A percentile compares a stretch with the other conserved stretches of the same genome.
Conservation (phyloP, 2,113 vertebrate genomes). For the Gyps fulvus region DNA sequence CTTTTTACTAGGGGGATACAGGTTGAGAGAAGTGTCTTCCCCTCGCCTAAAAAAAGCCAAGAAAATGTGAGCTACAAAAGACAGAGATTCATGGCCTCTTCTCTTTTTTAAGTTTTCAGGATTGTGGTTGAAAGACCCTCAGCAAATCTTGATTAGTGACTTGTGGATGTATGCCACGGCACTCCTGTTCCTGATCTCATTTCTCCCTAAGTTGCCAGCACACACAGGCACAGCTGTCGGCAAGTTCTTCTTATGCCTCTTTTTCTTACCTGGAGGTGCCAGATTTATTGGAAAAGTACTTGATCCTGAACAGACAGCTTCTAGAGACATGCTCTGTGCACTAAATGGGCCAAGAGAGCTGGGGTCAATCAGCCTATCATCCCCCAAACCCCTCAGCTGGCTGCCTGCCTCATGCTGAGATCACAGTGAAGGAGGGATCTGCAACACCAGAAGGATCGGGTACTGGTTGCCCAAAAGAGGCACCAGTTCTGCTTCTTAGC, state of each 20-base stretch:
- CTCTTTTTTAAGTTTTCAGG: background rate
- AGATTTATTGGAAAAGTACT: background rate
- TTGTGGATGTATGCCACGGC: background rate
- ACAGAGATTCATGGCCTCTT: background rate
- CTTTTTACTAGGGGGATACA: background rate
- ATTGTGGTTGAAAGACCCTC: background rate
- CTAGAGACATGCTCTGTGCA: background rate
- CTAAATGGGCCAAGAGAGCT: background rate
- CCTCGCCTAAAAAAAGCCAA: background rate
- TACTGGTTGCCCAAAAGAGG: background rate
- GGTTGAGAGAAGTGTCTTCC: background rate
- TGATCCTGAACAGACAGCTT: background rate
- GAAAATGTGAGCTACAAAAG: background rate
- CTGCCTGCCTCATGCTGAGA: background rate
- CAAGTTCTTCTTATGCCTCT: background rate
- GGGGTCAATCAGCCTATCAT: background rate
- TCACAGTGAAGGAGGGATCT: background rate
- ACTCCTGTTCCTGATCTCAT: background rate
- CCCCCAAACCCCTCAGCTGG: background rate
- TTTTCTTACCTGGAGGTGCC: background rate
- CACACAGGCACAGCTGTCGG: accelerated
- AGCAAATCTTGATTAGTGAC: background rate
- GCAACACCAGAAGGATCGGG: background rate
- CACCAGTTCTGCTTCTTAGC: background rate
- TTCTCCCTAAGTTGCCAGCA: background rate